Evolutionary conservation across 2,797 vertebrate species (phyloP), one percentile per base, ranked within the genome.

Genomic region (Notolabrus celidotus): DNA sequence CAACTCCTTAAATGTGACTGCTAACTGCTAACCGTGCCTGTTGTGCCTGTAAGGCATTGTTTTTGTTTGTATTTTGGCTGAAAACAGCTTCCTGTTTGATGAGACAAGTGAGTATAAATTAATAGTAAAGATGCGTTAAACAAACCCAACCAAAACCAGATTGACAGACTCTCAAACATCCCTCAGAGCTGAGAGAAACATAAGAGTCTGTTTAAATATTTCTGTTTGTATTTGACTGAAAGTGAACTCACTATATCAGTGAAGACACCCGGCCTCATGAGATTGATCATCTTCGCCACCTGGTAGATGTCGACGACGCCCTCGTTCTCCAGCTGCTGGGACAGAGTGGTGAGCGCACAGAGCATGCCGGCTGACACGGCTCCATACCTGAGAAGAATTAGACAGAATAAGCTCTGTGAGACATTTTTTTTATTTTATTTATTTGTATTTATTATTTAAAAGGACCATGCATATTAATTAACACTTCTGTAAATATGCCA

Each of bases 231-330:
- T 41, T 4, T 47, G 16, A 27, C 19, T 23, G 19, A 17, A 47
- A 27, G 16, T 50, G 29, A 64, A 95, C 97, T 96, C 93, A 99
- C 98, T 77, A 99, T 96, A 89, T 99, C 97, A 92, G 98, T 99
- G 92, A 99, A 99, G 87, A 99, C 98, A 75, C 98, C 98, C 66
- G 98, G 98, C 89, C 98, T 95, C 98, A 99, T 99, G 23, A 99
- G 96, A 91, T 99, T 99, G 90, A 99, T 98, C 98, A 99, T 99
- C 92, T 99, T 99, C 71, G 97, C 97, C 94, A 99, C 98, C 93
- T 99, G 98, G 92, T 98, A 99, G 85, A 99, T 94, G 90, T 99
- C 97, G 17, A 99, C 97, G 12, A 97, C 95, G 3, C 96, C 97
- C 88, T 99, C 98, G n/a, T 94, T 97, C 92, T 99, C 97, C 87